These are phyloP conservation scores for Adineta ricciae DNA, from an alignment of 2,888 invertebrate genomes.

Conservation along the genomic window DNA sequence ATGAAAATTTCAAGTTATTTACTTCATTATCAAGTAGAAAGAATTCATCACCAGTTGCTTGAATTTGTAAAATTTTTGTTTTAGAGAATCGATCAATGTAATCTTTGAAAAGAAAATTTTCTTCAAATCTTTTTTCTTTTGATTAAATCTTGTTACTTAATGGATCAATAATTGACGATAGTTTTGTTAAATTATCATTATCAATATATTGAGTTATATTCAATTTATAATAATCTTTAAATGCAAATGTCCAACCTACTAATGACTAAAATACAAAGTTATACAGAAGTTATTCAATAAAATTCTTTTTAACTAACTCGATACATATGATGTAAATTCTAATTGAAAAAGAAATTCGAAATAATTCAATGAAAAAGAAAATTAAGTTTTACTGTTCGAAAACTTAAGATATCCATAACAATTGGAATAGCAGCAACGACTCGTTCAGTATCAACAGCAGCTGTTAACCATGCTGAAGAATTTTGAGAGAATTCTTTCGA, in stretches of 20 bases:
- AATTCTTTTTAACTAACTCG: slow-evolving; percentile 26
- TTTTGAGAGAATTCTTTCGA: background rate
- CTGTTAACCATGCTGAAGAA: slow-evolving; percentile 16
- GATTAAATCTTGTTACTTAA: slow-evolving; percentile 34
- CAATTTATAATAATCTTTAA: slow-evolving; percentile 41
- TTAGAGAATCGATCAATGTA: slow-evolving; percentile 40
- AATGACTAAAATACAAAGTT: slow-evolving; percentile 35
- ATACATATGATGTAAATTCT: slow-evolving; percentile 42
- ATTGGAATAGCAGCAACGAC: slow-evolving; percentile 14
- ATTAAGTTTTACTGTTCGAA: background rate
- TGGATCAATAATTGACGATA: slow-evolving; percentile 40
- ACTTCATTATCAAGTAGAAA: slow-evolving; percentile 42
- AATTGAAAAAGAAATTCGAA: background rate
- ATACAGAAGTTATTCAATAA: background rate
- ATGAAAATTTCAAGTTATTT: slow-evolving; percentile 28
- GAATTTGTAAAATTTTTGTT: slow-evolving; percentile 39
- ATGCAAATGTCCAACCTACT: slow-evolving; percentile 44
- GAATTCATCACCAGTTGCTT: slow-evolving; percentile 42
- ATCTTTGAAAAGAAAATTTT: slow-evolving; percentile 35
- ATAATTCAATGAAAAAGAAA: no score
- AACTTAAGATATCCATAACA: slow-evolving; percentile 19
- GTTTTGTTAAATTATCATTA: slow-evolving; percentile 35
- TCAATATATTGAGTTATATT: slow-evolving; percentile 40
- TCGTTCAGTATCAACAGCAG: slow-evolving; percentile 22
- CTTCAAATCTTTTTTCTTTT: background rate